Conservation (phyloP, 2,113 vertebrate species). For the Poicephalus meyeri region DNA sequence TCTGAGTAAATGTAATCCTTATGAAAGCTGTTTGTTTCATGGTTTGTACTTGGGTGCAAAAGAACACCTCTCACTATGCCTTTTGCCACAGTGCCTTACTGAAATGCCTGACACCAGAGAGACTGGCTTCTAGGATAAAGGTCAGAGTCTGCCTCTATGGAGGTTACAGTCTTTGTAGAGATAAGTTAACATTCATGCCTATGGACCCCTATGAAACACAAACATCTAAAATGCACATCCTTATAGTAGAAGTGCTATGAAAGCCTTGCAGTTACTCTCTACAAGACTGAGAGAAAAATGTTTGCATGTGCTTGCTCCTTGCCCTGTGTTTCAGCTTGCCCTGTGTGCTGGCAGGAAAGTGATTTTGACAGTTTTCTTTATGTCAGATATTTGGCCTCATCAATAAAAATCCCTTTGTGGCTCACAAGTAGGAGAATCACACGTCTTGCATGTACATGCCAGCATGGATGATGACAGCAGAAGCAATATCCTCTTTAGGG, state of each 20-base stretch:
- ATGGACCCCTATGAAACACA: neutral
- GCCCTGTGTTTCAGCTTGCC: neutral
- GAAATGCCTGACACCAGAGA: neutral
- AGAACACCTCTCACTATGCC: neutral
- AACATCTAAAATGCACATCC: neutral
- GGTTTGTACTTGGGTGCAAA: neutral
- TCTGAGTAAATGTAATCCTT: neutral
- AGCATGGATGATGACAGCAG: neutral
- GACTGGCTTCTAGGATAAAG: neutral
- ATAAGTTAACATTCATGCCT: neutral
- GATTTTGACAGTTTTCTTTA: neutral
- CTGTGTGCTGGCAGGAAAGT: neutral
- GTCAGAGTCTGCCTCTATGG: neutral
- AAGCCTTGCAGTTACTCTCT: neutral
- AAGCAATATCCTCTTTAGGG: neutral
- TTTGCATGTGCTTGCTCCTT: neutral
- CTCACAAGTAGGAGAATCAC: neutral
- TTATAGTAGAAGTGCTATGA: neutral
- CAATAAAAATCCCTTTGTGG: neutral
- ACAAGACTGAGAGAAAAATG: neutral
- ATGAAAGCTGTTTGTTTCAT: neutral
- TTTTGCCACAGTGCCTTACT: neutral
- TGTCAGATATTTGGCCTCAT: neutral
- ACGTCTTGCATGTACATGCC: neutral
- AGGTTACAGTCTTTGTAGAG: neutral